A percentile compares a stretch with the other conserved stretches of the same genome.
These are phyloP conservation scores for Eonycteris spelaea DNA, from an alignment of 2,113 vertebrate species.

Conservation along the genomic window DNA sequence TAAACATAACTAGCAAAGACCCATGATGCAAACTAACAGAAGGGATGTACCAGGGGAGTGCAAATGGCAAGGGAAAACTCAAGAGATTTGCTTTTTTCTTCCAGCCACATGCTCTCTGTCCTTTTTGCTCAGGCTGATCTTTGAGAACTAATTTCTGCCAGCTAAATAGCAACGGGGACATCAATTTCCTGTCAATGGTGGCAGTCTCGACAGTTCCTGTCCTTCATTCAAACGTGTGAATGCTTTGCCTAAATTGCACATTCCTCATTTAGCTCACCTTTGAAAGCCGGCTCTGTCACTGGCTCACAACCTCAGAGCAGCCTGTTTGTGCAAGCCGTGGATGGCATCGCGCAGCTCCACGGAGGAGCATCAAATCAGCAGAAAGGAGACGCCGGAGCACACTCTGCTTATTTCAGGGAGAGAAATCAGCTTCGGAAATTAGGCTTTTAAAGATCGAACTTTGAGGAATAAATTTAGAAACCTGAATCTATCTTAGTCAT, in stretches of 20 bases:
- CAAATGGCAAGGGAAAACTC: not conserved
- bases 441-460: constrained; percentile 12
- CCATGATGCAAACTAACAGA: not conserved
- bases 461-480: constrained; percentile 52
- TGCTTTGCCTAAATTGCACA: constrained; percentile 76
- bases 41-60: not conserved
- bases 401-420: not conserved
- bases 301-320: constrained; percentile 28
- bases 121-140: constrained; percentile 67
- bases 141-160: constrained; percentile 79
- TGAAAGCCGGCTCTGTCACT: constrained; percentile 71
- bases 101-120: not conserved
- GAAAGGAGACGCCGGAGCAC: constrained; percentile 45
- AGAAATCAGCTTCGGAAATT: constrained; percentile 50
- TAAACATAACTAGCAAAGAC: not conserved
- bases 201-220: constrained; percentile 73
- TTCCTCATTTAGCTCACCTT: constrained; percentile 77
- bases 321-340: constrained; percentile 26
- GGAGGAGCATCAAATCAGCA: constrained; percentile 19
- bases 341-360: constrained; percentile 21
- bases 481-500: constrained; percentile 41
- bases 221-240: constrained; percentile 78
- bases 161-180: constrained; percentile 79
- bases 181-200: constrained; percentile 79
- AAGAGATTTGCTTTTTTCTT: constrained; percentile 21